These are phyloP conservation scores for Schizopygopsis pylzovi DNA, from an alignment of 2,797 vertebrate species.

Conservation along the genomic window DNA sequence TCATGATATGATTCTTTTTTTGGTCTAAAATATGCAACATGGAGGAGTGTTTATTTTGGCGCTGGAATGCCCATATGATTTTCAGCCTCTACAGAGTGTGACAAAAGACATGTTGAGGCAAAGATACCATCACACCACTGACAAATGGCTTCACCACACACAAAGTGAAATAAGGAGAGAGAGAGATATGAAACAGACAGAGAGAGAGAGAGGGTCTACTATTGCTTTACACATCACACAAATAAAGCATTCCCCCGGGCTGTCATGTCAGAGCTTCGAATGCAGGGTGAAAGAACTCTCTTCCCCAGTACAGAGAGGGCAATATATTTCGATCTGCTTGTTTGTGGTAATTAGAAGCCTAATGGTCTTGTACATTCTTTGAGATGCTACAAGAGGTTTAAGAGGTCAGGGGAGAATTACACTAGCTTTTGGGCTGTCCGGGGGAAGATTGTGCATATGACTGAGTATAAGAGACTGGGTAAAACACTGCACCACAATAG, in stretches of 20 bases:
- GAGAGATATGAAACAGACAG: not conserved
- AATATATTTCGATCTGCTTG: constrained; percentile 22
- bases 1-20: not conserved
- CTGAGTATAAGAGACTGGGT: not conserved
- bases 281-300: not conserved
- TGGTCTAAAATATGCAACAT: not conserved
- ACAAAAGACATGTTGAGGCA: constrained; percentile 24
- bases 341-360: constrained; percentile 31
- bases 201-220: not conserved
- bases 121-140: constrained; percentile 5
- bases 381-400: constrained; percentile 30
- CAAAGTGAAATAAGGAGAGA: not conserved
- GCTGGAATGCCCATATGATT: not conserved
- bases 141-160: not conserved
- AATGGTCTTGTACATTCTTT: constrained; percentile 44
- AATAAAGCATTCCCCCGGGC: constrained; percentile 16
- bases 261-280: constrained; percentile 23
- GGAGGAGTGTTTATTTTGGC: not conserved
- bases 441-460: not conserved
- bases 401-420: constrained; percentile 1
- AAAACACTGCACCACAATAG: not conserved
- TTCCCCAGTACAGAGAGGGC: not conserved
- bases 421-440: not conserved
- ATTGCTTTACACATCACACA: constrained; percentile 39
- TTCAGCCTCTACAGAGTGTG: constrained; percentile 1